phyloP scores from a whole-genome alignment of 2,888 invertebrate genomes.

The Mellilla xanthometata region DNA sequence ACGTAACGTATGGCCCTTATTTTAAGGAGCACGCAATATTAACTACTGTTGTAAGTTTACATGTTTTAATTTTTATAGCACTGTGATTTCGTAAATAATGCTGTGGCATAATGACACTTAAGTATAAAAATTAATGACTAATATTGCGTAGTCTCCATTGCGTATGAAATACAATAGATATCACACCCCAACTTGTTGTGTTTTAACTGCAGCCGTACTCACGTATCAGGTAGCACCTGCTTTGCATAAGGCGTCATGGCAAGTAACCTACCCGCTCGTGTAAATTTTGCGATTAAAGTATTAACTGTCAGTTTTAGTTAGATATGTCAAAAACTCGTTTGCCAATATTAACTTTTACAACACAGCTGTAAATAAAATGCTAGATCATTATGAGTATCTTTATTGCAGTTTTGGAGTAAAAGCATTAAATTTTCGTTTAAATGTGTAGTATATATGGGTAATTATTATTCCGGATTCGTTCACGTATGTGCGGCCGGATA shows the following conservation, averaged over 20 bases:
- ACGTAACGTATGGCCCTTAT: constrained; percentile 55
- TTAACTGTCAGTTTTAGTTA: too few species aligned
- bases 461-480: too few species aligned
- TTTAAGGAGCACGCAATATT: too few species aligned
- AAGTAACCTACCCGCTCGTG: constrained; percentile 38
- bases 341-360: too few species aligned
- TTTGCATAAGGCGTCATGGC: constrained; percentile 80
- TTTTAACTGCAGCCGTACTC: constrained; percentile 49
- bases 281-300: constrained; percentile 74
- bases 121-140: not conserved
- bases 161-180: too few species aligned
- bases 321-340: constrained; percentile 14
- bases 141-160: constrained; percentile 11
- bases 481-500: too few species aligned
- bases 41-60: too few species aligned
- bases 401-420: too few species aligned
- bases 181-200: constrained; percentile 41
- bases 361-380: too few species aligned
- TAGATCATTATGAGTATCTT: too few species aligned
- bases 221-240: constrained; percentile 81
- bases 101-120: not conserved
- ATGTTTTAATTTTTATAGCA: constrained; percentile 36
- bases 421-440: too few species aligned
- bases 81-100: constrained; percentile 17
- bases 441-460: too few species aligned